Base-by-base conservation (phyloP, 2,797 vertebrate species). In the Petrocephalus schoutedeni region DNA sequence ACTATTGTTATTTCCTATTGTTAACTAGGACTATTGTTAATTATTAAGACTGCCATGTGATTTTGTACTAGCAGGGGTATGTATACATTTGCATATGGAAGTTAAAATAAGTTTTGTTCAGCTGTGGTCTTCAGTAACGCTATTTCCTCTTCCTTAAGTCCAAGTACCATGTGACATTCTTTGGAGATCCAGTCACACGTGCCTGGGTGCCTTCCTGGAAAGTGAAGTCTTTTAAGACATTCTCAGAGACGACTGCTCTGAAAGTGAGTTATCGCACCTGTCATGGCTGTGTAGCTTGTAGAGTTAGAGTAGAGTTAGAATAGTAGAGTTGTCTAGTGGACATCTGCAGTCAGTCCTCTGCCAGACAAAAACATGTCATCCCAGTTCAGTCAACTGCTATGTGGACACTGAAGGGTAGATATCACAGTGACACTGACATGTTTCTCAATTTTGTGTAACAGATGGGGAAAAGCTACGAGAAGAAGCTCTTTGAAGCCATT, bases 91-190 rank as follows among this genome's bases (percentile, higher is more conserved):
- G 36, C 8, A 77, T 77, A 2, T 45, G 41, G 32, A 71, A 71
- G 28, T 0, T 28, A 71, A 71, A 77, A 77, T 45, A 77, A 8
- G 71, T 36, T 41, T 77, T 36, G 36, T 77, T 77, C 36, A 77
- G 14, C 6, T 77, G 71, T 77, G 71, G 71, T 77, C 36, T 45
- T 77, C 36, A 45, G 36, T 77, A 77, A 77, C 36, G 41, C 71
- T 16, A 32, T 64, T 84, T 85, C 6, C 41, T 12, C 41, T 90
- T 90, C 88, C 92, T 91, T 77, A 90, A 96, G 95, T 93, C 91
- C 85, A 95, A 95, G 85, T 96, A 94, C 82, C 95, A 96, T 0
- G 93, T 96, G 90, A 95, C 95, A 9, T 96, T 94, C 92, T 94
- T 96, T 87, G 94, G 94, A 87, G 89, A 94, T 45, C 89, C 90